phyloP scores from a whole-genome alignment of 2,113 vertebrate species.

The Microtus montanus region DNA sequence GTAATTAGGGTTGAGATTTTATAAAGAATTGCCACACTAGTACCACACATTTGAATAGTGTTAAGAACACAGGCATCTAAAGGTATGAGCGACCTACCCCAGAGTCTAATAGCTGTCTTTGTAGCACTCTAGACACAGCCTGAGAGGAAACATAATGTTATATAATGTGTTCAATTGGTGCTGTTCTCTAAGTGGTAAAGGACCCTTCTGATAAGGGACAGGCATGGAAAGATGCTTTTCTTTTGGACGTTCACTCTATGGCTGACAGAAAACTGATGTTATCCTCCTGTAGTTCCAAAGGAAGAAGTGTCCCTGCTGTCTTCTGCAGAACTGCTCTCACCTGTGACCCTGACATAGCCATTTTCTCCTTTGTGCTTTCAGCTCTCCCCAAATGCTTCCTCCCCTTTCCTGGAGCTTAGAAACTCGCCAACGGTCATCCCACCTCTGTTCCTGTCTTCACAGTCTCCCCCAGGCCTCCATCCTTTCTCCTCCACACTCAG shows the following conservation, averaged over 20 bases:
- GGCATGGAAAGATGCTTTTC: neutral
- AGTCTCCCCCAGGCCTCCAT: no score
- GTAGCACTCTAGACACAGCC: neutral
- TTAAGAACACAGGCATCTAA: slow-evolving; percentile 15
- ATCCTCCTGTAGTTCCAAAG: neutral
- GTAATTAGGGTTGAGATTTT: neutral
- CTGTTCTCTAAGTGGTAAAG: neutral
- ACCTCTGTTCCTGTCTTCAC: neutral
- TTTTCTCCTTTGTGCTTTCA: neutral
- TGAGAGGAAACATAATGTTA: neutral
- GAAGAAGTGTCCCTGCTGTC: neutral
- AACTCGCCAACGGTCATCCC: neutral
- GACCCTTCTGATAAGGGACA: neutral
- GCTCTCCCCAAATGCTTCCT: neutral
- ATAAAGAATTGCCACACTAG: neutral
- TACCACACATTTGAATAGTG: neutral
- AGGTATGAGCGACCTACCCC: no score
- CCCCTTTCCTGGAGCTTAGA: neutral
- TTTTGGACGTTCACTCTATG: neutral
- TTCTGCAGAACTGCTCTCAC: neutral
- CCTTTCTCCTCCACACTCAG: no score
- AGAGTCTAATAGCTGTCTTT: neutral
- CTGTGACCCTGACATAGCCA: neutral
- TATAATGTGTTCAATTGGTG: neutral
- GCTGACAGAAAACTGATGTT: neutral